Evolutionary conservation across 2,113 vertebrate genomes (phyloP), one percentile per base, ranked within the genome.

Genomic region (Smithornis capensis): DNA sequence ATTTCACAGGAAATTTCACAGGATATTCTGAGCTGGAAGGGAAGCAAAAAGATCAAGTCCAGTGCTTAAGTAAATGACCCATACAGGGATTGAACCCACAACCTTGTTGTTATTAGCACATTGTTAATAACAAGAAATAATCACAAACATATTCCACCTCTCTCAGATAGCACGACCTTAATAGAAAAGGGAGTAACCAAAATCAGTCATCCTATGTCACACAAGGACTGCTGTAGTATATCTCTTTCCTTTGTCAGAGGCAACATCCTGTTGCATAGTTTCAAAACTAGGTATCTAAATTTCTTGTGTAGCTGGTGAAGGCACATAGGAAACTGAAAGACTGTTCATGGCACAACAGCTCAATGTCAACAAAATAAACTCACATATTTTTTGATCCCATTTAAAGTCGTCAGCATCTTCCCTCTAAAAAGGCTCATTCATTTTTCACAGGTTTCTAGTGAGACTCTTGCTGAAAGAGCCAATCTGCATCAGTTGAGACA

Each of bases 211-310:
- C 10, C 8, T 3, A 3, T 5, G 29, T 15, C 24, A 49, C 22
- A 67, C 3, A 38, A n/a, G 6, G 3, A 37, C 6, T 27, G 7
- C 31, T 19, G 3, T 4, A 49, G 11, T 0, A 3, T 4, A 31
- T 15, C 28, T 80, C 63, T 52, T 59, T 44, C 4, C 16, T 28
- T 25, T 28, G 10, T 23, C 1, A 1, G 65, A 45, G 47, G 18
- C 47, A 59, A 19, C 0, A 1, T 12, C 38, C 33, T 23, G 1
- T 10, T 10, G 50, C 1, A 2, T 0, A 22, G 7, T 38, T 78
- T 63, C 52, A 79, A 78, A 82, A n/a, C 10, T 2, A 45, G 21
- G 33, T 50, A 22, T 55, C 9, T 29, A 59, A 28, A 44, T 38
- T 62, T 62, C 55, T 45, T 28, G 5, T n/a, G 22, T 15, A 65